Base-by-base conservation (phyloP, 2,797 vertebrate species). In the Lacerta agilis region DNA sequence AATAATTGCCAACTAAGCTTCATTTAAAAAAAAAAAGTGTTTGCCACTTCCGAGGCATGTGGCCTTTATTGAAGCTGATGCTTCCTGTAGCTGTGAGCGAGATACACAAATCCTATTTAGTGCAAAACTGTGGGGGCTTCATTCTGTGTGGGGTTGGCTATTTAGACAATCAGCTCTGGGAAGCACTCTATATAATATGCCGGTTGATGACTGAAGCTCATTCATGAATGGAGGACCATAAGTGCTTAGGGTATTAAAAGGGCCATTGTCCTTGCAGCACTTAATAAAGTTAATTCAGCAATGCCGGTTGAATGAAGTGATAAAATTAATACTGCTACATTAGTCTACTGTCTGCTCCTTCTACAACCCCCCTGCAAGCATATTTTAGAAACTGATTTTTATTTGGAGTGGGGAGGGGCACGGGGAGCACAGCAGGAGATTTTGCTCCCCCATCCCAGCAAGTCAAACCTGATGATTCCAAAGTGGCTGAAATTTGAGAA, bases 1-100 rank as follows among this genome's bases (percentile, higher is more conserved):
- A 87, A 87, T 76, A 92, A 88, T 71, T 15, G 33, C 78, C 71
- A 2, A 0, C 25, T 95, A 91, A 94, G 81, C 90, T 90, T 88
- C 89, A 55, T 55, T 15, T 41, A 2, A 49, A 49, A 49, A 55
- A 55, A 15, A 58, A 80, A 90, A 82, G 87, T 73, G 69, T 79
- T 88, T 15, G 13, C 73, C 80, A 83, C 88, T 87, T 82, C 88
- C 86, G 89, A 38, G 0, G 1, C 71, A 58, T 29, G 71, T 43
- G 77, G 83, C 77, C 81, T 91, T 92, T 88, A 93, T 85, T 73
- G 87, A 93, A 93, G 86, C 91, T 92, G 92, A 93, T 91, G 90
- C 90, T 91, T 94, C 88, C 75, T 69, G 86, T 86, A 80, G 88
- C 77, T 80, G 15, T 0, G 33, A 91, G 73, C 67, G 88, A 1